Conservation (phyloP, 2,113 vertebrate genomes). For the Pteropus alecto region DNA sequence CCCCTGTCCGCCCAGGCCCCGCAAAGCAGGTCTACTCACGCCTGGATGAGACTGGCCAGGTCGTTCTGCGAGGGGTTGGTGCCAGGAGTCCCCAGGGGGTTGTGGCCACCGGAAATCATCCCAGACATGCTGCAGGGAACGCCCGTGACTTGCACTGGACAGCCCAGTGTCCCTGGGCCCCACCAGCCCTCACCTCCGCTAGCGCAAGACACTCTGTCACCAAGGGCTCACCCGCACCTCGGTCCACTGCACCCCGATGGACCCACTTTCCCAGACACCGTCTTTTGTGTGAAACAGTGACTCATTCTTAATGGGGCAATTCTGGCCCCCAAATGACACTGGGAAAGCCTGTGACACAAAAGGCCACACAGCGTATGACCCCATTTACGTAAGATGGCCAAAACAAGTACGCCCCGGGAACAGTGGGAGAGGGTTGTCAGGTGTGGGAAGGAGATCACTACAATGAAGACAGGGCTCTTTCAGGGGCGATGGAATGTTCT, state of each 20-base stretch:
- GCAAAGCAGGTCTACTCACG: slow-evolving; percentile 84
- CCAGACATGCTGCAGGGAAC: slow-evolving; percentile 89
- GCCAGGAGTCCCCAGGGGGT: slow-evolving; percentile 80
- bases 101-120: slow-evolving; percentile 94
- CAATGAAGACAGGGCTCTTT: rapidly evolving
- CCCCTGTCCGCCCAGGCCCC: neutral
- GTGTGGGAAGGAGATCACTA: rapidly evolving
- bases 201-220: rapidly evolving
- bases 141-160: rapidly evolving
- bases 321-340: too few relatives aligned
- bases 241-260: too few relatives aligned
- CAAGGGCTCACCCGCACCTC: too few relatives aligned
- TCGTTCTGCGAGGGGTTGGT: slow-evolving; percentile 85
- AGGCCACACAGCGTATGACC: rapidly evolving
- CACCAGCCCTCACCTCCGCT: rapidly evolving
- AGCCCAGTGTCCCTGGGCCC: rapidly evolving
- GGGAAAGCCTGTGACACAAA: neutral
- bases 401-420: rapidly evolving
- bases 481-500: rapidly evolving
- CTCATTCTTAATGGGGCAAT: neutral
- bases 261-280: neutral
- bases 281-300: neutral
- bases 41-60: slow-evolving; percentile 95
- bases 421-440: rapidly evolving
- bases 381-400: rapidly evolving